Percentiles rank a stretch among this genome's conserved stretches.
Evolutionary conservation across 2,113 vertebrate species (phyloP).

Genomic region (Illadopsis cleaveri): DNA sequence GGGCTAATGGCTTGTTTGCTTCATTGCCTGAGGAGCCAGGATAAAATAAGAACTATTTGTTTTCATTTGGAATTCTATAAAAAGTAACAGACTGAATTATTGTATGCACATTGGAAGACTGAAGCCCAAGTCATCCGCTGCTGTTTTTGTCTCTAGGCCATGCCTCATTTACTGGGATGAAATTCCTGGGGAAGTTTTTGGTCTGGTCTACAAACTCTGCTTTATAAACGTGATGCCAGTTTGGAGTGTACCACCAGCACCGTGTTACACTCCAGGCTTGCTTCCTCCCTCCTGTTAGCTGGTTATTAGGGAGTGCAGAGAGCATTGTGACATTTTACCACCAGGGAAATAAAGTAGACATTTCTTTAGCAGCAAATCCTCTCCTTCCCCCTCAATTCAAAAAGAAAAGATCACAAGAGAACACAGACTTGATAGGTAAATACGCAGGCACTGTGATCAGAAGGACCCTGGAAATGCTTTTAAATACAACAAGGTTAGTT

Average conservation of each 20-base stretch:
- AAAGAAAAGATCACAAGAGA: neutral
- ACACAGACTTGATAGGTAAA: neutral
- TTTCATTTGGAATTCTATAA: slow-evolving; percentile 41
- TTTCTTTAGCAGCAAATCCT: neutral
- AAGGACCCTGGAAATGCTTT: neutral
- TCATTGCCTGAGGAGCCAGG: neutral
- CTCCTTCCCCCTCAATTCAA: neutral
- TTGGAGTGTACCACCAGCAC: neutral
- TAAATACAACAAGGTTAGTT: neutral
- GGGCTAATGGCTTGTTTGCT: slow-evolving; percentile 14
- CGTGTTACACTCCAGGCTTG: neutral
- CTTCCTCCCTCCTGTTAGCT: neutral
- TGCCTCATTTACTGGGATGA: slow-evolving; percentile 46
- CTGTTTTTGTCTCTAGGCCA: slow-evolving; percentile 59
- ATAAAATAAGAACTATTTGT: slow-evolving; percentile 28
- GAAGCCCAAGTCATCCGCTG: slow-evolving; percentile 40
- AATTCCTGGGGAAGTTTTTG: slow-evolving; percentile 60
- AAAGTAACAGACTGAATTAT: slow-evolving; percentile 44
- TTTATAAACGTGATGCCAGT: neutral
- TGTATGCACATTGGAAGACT: slow-evolving; percentile 25
- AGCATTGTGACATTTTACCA: slow-evolving; percentile 48
- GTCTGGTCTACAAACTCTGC: neutral
- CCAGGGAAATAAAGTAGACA: neutral
- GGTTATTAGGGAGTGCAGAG: slow-evolving; percentile 12
- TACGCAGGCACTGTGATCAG: neutral